phyloP scores from a whole-genome alignment of 2,113 vertebrate genomes.

The Psilopsiagon aurifrons region DNA sequence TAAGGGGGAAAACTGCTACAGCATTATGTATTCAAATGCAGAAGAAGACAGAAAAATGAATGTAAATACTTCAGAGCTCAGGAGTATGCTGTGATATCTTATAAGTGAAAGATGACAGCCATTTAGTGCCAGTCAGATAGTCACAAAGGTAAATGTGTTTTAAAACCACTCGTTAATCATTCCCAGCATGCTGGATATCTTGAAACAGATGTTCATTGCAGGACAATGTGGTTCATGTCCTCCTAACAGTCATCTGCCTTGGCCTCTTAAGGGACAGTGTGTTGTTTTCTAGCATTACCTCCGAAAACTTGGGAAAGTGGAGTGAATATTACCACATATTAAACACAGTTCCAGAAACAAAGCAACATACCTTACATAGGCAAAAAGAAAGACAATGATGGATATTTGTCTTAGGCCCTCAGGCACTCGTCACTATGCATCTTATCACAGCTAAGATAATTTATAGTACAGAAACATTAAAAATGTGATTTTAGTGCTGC shows the following conservation, averaged over 20 bases:
- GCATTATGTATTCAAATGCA: not conserved
- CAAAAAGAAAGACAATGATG: not conserved
- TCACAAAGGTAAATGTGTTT: slow-evolving; percentile 19
- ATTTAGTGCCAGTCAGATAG: not conserved
- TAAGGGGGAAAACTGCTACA: not conserved
- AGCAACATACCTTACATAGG: not conserved
- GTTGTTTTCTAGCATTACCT: slow-evolving; percentile 30
- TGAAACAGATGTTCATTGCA: slow-evolving; percentile 24
- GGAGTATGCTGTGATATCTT: not conserved
- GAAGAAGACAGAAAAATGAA: not conserved
- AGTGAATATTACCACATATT: not conserved
- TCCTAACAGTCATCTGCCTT: not conserved
- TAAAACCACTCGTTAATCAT: slow-evolving; percentile 47
- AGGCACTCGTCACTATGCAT: not conserved
- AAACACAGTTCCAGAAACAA: slow-evolving; percentile 19
- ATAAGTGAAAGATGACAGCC: not conserved
- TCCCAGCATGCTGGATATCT: slow-evolving; percentile 25
- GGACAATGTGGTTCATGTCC: slow-evolving; percentile 18
- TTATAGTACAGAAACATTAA: not conserved
- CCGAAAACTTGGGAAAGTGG: slow-evolving; percentile 2
- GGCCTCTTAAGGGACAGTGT: not conserved
- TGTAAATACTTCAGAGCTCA: not conserved
- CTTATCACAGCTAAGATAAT: not conserved
- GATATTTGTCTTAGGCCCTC: not conserved
- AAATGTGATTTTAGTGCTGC: not conserved